Percentiles rank a stretch among this genome's conserved stretches.
These are phyloP conservation scores for Protosalanx chinensis DNA, from an alignment of 2,797 vertebrate species.

Conservation along the genomic window DNA sequence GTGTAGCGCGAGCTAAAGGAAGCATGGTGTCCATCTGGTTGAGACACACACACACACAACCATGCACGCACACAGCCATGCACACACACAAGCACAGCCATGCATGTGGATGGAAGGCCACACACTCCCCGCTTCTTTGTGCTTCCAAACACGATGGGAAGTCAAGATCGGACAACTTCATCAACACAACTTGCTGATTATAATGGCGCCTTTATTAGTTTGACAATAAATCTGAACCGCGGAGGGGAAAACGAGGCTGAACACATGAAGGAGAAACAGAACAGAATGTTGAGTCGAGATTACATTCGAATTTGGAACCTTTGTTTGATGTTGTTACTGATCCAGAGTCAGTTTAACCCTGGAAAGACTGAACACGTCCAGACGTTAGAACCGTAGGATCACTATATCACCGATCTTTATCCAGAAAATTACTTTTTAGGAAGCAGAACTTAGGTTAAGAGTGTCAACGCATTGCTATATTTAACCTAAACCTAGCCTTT, in stretches of 20 bases:
- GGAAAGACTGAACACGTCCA: too few relatives aligned
- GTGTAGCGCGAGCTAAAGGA: slow-evolving; percentile 70
- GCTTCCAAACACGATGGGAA: slow-evolving; percentile 24
- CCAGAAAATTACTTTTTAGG: too few relatives aligned
- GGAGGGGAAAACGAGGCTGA: too few relatives aligned
- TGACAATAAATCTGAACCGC: not conserved
- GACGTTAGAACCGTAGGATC: too few relatives aligned
- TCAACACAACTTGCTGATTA: not conserved
- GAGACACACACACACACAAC: slow-evolving; percentile 32
- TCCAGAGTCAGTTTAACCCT: not conserved
- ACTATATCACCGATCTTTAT: too few relatives aligned
- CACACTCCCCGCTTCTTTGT: slow-evolving; percentile 62
- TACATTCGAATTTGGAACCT: not conserved
- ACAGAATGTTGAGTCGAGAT: too few relatives aligned
- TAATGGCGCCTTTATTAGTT: not conserved
- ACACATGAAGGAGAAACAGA: too few relatives aligned
- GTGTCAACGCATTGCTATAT: too few relatives aligned
- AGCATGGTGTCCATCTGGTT: slow-evolving; percentile 77
- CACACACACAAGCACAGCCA: slow-evolving; percentile 21
- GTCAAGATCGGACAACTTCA: slow-evolving; percentile 8
- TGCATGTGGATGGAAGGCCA: slow-evolving; percentile 51
- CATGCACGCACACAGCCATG: not conserved
- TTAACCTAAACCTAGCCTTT: too few relatives aligned
- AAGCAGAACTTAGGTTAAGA: too few relatives aligned
- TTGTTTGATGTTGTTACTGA: not conserved